A percentile compares a stretch with the other conserved stretches of the same genome.
Conservation (phyloP, 2,113 vertebrate species). For the Strix uralensis region DNA sequence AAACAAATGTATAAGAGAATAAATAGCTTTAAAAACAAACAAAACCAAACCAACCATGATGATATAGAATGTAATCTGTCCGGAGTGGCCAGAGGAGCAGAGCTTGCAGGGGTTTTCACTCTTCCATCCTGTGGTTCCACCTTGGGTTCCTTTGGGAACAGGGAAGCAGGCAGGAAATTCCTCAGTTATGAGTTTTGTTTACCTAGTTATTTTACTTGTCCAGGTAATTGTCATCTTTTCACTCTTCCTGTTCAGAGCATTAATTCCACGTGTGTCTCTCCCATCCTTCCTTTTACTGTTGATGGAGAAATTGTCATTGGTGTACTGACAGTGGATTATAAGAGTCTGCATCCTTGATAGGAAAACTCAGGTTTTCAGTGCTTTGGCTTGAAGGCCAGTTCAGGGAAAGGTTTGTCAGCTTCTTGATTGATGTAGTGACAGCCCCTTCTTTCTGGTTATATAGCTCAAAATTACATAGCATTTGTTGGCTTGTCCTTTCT, state of each 20-base stretch:
- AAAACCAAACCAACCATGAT: neutral
- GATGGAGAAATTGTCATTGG: neutral
- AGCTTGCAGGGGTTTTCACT: neutral
- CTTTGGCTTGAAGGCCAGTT: neutral
- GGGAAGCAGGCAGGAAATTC: slow-evolving; percentile 45
- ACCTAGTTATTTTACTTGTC: slow-evolving; percentile 10
- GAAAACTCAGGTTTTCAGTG: neutral
- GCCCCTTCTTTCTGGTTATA: neutral
- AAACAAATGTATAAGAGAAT: neutral
- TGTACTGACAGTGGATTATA: neutral
- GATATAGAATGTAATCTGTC: neutral
- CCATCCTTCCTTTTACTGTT: neutral
- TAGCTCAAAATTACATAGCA: neutral
- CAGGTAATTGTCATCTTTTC: slow-evolving; percentile 19
- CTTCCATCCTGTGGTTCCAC: neutral
- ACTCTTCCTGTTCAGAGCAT: slow-evolving; percentile 14
- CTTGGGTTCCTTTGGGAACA: slow-evolving; percentile 1
- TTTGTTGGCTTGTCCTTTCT: neutral
- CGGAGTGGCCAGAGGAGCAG: neutral
- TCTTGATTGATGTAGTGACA: neutral
- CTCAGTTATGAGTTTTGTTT: slow-evolving; percentile 25
- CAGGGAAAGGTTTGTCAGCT: neutral
- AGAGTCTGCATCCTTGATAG: neutral
- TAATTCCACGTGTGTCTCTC: neutral
- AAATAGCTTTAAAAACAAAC: neutral